Conservation (phyloP, 2,797 vertebrate genomes). For the Rhyacichthys aspro region DNA sequence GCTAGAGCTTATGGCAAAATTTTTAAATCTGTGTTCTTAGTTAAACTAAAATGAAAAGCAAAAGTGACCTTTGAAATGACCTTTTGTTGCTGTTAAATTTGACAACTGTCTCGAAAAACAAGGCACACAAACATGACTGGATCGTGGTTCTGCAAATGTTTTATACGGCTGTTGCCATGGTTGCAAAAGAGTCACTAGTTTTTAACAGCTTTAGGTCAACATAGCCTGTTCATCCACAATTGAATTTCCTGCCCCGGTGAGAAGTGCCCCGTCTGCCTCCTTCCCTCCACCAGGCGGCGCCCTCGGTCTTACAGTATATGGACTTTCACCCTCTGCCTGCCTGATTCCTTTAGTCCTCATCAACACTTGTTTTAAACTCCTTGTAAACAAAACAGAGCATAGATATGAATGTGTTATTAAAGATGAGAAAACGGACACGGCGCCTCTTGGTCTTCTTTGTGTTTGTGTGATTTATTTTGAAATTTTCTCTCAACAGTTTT, state of each 20-base stretch:
- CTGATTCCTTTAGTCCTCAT: conserved; percentile 82
- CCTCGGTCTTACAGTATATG: conserved; percentile 75
- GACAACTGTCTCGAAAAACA: too few species aligned
- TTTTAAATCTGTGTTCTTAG: too few species aligned
- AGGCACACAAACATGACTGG: too few species aligned
- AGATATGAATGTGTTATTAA: conserved; percentile 88
- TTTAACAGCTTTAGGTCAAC: not conserved
- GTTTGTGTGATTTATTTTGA: not conserved
- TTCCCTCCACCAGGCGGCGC: conserved; percentile 52
- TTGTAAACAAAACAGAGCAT: conserved; percentile 87
- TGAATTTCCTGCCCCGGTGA: not conserved
- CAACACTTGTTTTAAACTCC: conserved; percentile 85
- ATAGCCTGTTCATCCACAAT: too few species aligned
- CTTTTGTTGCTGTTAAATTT: too few species aligned
- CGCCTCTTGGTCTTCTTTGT: conserved; percentile 24
- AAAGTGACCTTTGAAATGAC: too few species aligned
- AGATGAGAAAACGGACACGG: conserved; percentile 77
- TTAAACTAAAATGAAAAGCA: too few species aligned
- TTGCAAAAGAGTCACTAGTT: not conserved
- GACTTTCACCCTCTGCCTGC: conserved; percentile 82
- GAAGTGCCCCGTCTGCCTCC: conserved; percentile 17
- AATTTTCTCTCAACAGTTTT: too few species aligned
- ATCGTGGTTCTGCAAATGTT: too few species aligned
- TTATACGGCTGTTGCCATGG: not conserved
- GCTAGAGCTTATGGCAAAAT: too few species aligned